Conservation (phyloP, 2,797 vertebrate genomes). For the Pteronotus mesoamericanus region DNA sequence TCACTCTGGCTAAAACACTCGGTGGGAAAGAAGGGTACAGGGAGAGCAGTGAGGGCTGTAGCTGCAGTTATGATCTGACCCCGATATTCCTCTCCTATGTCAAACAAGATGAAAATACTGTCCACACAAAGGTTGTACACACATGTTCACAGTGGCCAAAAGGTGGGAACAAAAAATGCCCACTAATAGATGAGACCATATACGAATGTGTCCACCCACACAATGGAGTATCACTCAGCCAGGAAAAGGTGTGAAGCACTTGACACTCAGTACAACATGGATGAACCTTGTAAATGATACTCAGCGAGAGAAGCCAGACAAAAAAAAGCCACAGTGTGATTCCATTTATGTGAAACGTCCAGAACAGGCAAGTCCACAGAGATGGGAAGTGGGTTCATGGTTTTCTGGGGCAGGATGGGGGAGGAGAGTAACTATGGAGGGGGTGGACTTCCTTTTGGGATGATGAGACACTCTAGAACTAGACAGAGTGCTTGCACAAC, state of each 20-base stretch:
- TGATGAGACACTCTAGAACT: not conserved
- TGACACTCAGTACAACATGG: accelerated
- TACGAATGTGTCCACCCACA: not conserved
- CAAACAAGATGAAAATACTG: not conserved
- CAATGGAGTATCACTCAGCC: accelerated
- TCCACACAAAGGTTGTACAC: not conserved
- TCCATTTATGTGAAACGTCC: not conserved
- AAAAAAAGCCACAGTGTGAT: not conserved
- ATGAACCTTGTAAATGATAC: accelerated
- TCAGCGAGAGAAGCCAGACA: not conserved
- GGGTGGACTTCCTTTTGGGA: not conserved
- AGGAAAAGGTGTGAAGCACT: not conserved
- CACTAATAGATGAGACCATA: not conserved
- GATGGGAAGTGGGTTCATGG: not conserved
- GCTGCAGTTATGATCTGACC: not conserved
- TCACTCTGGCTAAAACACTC: not conserved
- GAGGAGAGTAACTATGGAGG: not conserved
- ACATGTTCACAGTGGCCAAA: not conserved
- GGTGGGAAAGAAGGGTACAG: not conserved
- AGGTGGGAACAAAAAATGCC: not conserved
- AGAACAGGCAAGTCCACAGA: not conserved
- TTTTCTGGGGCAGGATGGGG: not conserved
- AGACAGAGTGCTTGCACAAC: not conserved
- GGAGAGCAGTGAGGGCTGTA: not conserved
- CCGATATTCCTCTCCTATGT: not conserved